phyloP scores from a whole-genome alignment of 2,797 vertebrate genomes.

The Varecia variegata region DNA sequence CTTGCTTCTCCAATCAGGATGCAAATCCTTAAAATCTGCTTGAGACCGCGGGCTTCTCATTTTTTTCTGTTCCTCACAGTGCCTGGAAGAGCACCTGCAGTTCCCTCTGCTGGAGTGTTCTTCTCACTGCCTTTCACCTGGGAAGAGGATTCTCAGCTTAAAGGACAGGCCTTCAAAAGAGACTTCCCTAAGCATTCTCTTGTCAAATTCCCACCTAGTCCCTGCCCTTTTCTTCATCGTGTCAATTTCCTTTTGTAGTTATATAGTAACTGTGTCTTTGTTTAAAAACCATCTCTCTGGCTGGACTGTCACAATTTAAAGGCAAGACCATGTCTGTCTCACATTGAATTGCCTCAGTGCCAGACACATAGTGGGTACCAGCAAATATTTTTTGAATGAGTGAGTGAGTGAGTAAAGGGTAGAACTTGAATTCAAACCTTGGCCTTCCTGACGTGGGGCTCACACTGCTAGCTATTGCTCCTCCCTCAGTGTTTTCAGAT shows the following conservation, averaged over 20 bases:
- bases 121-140: rapidly evolving
- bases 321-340: neutral
- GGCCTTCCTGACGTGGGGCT: neutral
- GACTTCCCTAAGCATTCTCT: neutral
- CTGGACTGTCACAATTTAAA: neutral
- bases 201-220: neutral
- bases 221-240: neutral
- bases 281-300: neutral
- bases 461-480: neutral
- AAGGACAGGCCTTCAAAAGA: neutral
- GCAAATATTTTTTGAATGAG: neutral
- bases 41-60: rapidly evolving
- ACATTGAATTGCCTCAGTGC: neutral
- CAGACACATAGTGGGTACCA: neutral
- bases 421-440: neutral
- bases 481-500: neutral
- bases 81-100: neutral
- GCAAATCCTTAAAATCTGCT: neutral
- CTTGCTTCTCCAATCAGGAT: neutral
- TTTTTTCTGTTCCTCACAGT: neutral
- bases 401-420: neutral
- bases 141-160: neutral
- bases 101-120: neutral
- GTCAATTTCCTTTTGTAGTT: neutral
- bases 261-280: neutral